Base-by-base conservation (phyloP, 2,113 vertebrate genomes). In the Cariama cristata region DNA sequence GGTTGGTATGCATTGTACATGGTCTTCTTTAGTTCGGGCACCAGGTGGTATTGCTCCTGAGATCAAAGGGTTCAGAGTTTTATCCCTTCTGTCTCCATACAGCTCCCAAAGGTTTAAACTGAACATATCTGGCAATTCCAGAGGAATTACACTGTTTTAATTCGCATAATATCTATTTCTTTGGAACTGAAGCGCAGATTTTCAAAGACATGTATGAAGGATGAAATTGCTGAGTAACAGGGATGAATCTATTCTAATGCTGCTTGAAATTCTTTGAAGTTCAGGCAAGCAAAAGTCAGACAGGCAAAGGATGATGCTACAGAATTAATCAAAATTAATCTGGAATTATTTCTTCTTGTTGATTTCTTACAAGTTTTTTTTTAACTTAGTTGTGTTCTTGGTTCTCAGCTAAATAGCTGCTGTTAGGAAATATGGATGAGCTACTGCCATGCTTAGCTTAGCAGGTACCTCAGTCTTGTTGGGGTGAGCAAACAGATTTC, bases 211-310 rank as follows among this genome's bases (percentile, higher is more conserved):
- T 38, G 10, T 88, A 67, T 40, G 73, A 83, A 81, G 27, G 69
- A 67, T 67, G 56, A 91, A 91, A 89, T 79, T 92, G 33, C 86
- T 96, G 91, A 92, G 66, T 95, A 96, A 91, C 49, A 69, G 69
- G 52, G 35, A 76, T 95, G 58, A 94, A 88, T 94, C 74, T 75
- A 2, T 82, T 71, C 28, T 76, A 93, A 94, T 79, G 21, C 32
- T 75, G 32, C 42, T 73, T 94, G 58, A 94, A 96, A 92, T 55
- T 76, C 77, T 95, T 93, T 97, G 92, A 96, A 96, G 80, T 93
- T 95, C 45, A 82, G 18, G 74, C 28, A 79, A 87, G 64, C 5
- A 63, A 49, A 96, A 58, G 14, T 72, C 77, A 88, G 64, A 67
- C 6, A 72, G 71, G 15, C 42, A 71, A 93, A 81, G 35, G 33